Percentiles rank a stretch among this genome's conserved stretches.
Conservation (phyloP, 2,797 vertebrate genomes). For the Hybognathus amarus region DNA sequence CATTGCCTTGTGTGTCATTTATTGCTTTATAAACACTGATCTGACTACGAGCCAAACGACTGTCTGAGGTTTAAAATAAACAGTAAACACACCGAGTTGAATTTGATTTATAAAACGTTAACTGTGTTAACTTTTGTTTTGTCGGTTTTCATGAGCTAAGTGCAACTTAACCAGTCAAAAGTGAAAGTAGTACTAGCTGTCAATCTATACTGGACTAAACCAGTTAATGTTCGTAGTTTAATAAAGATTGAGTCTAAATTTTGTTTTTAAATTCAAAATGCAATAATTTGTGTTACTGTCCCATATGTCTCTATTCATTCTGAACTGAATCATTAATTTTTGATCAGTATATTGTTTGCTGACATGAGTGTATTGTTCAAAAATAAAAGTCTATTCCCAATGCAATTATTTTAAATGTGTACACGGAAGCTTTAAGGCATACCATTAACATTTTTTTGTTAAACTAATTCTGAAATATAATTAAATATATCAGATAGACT, state of each 20-base stretch:
- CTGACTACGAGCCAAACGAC: not conserved
- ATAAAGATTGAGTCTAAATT: not conserved
- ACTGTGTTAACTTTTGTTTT: not conserved
- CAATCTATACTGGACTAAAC: not conserved
- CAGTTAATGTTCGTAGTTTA: not conserved
- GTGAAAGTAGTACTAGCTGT: conserved; percentile 1
- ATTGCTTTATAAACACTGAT: not conserved
- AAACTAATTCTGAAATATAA: too few relatives aligned
- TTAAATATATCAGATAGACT: too few relatives aligned
- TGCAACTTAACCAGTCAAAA: not conserved
- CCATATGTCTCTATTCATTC: not conserved
- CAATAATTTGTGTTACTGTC: not conserved
- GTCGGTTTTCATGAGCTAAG: not conserved
- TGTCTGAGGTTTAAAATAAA: not conserved
- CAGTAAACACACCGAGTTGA: not conserved
- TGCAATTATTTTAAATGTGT: not conserved
- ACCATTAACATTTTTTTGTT: too few relatives aligned
- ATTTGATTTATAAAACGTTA: not conserved
- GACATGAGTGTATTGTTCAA: not conserved
- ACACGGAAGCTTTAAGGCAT: not conserved
- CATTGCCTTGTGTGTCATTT: not conserved
- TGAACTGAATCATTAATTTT: not conserved
- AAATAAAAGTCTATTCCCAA: not conserved
- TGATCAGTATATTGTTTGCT: not conserved
- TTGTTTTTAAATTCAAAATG: not conserved